Percentiles rank a stretch among this genome's conserved stretches.
Conservation (phyloP, 2,797 vertebrate species). For the Pseudotriccus pelzelni region DNA sequence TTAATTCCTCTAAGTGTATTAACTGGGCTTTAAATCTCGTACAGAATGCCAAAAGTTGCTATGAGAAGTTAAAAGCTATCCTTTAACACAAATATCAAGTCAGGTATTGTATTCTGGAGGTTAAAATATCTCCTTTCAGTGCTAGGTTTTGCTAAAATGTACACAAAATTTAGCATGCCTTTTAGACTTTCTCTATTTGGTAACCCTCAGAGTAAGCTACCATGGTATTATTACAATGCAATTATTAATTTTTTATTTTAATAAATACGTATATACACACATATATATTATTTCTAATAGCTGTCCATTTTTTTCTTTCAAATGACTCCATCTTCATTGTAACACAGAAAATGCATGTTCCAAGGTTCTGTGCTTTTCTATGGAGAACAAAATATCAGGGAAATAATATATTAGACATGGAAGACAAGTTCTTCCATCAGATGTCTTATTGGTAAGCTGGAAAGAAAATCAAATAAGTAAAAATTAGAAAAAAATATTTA, state of each 20-base stretch:
- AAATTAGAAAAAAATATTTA: not conserved
- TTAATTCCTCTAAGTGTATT: not conserved
- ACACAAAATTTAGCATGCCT: not conserved
- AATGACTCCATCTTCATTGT: not conserved
- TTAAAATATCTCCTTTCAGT: not conserved
- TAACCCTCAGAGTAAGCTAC: not conserved
- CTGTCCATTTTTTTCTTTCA: not conserved
- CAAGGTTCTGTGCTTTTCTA: not conserved
- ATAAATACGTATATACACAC: too few relatives aligned
- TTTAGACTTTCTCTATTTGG: not conserved
- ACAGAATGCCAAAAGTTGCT: not conserved
- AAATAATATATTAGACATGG: not conserved
- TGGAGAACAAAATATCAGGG: not conserved
- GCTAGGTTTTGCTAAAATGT: not conserved
- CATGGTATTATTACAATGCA: not conserved
- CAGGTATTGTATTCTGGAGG: not conserved
- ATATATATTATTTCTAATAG: not conserved
- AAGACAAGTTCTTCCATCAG: not conserved
- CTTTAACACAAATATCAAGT: not conserved
- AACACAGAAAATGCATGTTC: not conserved
- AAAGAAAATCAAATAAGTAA: not conserved
- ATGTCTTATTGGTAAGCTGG: not conserved
- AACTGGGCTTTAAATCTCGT: not conserved
- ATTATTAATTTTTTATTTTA: not conserved
- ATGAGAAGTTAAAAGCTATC: not conserved